Conservation (phyloP, 2,888 invertebrate genomes). For the Sphaerophoria rueppellii region DNA sequence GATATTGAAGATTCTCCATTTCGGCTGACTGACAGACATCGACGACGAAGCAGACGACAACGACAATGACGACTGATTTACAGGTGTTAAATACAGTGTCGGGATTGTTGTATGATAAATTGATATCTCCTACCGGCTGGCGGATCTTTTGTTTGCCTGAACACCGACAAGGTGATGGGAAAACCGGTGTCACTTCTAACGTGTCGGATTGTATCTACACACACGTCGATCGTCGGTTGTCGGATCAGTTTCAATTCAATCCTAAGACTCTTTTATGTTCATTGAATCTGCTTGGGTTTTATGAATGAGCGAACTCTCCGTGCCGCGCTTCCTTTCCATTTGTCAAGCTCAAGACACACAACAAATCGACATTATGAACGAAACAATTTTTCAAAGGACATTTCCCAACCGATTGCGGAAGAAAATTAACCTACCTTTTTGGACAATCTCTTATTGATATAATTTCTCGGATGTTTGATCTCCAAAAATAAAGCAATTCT, state of each 20-base stretch:
- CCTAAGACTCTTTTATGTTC: slow-evolving; percentile 30
- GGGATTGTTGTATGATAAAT: slow-evolving; percentile 57
- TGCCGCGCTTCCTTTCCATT: neutral
- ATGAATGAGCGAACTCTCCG: neutral
- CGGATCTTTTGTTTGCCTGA: slow-evolving; percentile 34
- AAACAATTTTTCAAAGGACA: slow-evolving; percentile 18
- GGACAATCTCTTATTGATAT: slow-evolving; percentile 36
- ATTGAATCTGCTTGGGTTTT: slow-evolving; percentile 24
- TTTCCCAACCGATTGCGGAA: slow-evolving; percentile 14
- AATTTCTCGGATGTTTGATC: slow-evolving; percentile 30
- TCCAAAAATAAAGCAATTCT: slow-evolving; percentile 29
- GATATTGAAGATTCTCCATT: slow-evolving; percentile 58
- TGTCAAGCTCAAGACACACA: neutral
- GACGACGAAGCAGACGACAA: too few relatives aligned
- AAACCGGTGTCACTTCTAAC: too few relatives aligned
- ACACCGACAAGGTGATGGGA: slow-evolving; percentile 34
- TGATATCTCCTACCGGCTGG: slow-evolving; percentile 35
- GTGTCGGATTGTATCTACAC: too few relatives aligned
- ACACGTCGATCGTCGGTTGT: neutral
- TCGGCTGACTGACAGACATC: slow-evolving; percentile 37
- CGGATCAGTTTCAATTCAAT: slow-evolving; percentile 32
- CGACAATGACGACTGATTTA: slow-evolving; percentile 37
- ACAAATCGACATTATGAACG: neutral
- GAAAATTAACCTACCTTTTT: slow-evolving; percentile 29
- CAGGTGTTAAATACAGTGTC: slow-evolving; percentile 71